phyloP scores from a whole-genome alignment of 2,113 vertebrate genomes.

The Centropus bengalensis region DNA sequence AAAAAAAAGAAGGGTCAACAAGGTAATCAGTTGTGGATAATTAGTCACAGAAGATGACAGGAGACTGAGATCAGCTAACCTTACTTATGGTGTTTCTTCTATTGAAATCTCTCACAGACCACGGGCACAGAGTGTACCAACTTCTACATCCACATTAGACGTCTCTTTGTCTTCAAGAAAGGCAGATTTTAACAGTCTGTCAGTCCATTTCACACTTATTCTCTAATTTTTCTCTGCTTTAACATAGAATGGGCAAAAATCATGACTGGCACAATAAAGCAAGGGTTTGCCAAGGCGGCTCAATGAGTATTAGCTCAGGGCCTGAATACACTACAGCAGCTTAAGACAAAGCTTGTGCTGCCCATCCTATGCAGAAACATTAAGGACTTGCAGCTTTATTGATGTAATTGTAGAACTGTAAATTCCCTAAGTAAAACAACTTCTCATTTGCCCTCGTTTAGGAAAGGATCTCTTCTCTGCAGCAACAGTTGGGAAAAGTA shows the following conservation, averaged over 20 bases:
- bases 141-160: accelerated
- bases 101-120: not conserved
- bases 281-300: not conserved
- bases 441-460: not conserved
- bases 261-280: accelerated
- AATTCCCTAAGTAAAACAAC: not conserved
- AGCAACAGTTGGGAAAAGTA: not conserved
- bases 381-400: not conserved
- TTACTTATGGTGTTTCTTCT: not conserved
- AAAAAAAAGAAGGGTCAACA: not conserved
- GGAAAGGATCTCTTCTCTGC: not conserved
- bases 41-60: not conserved
- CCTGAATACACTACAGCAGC: not conserved
- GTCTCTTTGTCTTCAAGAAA: not conserved
- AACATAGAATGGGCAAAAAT: not conserved
- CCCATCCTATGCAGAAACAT: not conserved
- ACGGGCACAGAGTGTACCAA: not conserved
- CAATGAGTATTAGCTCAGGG: not conserved
- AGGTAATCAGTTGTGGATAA: not conserved
- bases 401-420: not conserved
- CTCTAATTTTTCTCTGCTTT: not conserved
- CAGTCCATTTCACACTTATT: accelerated
- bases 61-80: not conserved
- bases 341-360: not conserved
- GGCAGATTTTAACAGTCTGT: not conserved